Evolutionary conservation across 2,797 vertebrate species (phyloP).

Genomic region (Harpagifer antarcticus): DNA sequence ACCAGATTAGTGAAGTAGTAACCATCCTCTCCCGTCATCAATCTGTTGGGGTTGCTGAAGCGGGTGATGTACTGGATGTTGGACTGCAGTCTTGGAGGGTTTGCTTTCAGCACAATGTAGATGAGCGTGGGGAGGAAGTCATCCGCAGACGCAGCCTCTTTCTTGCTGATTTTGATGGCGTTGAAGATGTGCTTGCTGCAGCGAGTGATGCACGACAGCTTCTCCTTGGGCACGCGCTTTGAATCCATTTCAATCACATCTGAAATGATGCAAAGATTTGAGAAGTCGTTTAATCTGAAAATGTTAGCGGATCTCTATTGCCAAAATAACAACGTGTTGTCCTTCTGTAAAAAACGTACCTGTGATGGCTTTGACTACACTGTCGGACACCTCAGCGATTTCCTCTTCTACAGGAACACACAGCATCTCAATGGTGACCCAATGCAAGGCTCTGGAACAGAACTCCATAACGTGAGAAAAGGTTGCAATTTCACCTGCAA

Average conservation of each 20-base stretch:
- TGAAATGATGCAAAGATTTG: slow-evolving; percentile 59
- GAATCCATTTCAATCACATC: slow-evolving; percentile 99
- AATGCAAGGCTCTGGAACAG: slow-evolving; percentile 91
- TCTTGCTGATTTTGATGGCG: slow-evolving; percentile 94
- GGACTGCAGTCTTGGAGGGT: slow-evolving; percentile 96
- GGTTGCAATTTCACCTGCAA: background rate
- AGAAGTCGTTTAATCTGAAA: background rate
- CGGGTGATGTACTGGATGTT: slow-evolving; percentile 99
- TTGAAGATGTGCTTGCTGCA: slow-evolving; percentile 99
- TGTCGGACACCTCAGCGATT: slow-evolving; percentile 95
- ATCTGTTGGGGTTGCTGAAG: slow-evolving; percentile 95
- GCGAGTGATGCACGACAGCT: slow-evolving; percentile 93
- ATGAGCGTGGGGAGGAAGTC: slow-evolving; percentile 98
- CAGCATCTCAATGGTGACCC: slow-evolving; percentile 98
- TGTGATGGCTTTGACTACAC: slow-evolving; percentile 98
- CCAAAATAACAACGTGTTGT: background rate
- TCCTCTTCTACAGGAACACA: slow-evolving; percentile 97
- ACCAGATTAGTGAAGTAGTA: slow-evolving; percentile 99
- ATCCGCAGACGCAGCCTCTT: slow-evolving; percentile 95
- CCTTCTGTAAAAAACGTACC: slow-evolving; percentile 80
- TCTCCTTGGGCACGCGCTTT: slow-evolving; percentile 94
- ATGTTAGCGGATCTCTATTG: background rate
- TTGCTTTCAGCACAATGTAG: slow-evolving; percentile 97
- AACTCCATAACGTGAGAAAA: slow-evolving; percentile 7
- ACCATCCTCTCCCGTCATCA: slow-evolving; percentile 98